phyloP scores from a whole-genome alignment of 1,140 invertebrate genomes.

The Habropoda laboriosa region DNA sequence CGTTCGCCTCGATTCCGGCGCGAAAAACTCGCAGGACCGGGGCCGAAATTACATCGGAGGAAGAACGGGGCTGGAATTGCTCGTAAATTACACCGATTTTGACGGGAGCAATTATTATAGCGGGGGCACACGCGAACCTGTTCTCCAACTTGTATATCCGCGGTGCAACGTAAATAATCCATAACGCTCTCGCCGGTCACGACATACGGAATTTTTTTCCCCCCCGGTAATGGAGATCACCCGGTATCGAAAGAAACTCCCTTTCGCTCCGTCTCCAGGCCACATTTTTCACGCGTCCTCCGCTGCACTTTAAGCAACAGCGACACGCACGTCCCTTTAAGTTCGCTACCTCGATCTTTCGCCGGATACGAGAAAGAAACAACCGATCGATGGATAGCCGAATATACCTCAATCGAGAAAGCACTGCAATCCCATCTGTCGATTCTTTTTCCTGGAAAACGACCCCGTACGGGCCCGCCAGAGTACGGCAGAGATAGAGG shows the following conservation, averaged over 20 bases:
- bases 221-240: slow-evolving; percentile 1
- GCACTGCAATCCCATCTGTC: background rate
- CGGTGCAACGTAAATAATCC: slow-evolving; percentile 5
- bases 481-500: too few species aligned
- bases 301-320: too few species aligned
- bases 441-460: background rate
- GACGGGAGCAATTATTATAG: slow-evolving; percentile 20
- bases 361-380: background rate
- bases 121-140: background rate
- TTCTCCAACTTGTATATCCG: background rate
- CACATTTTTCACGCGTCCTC: slow-evolving; percentile 19
- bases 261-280: background rate
- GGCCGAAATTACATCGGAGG: too few species aligned
- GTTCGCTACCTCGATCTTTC: background rate
- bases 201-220: background rate
- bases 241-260: background rate
- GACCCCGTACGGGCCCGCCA: background rate
- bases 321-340: too few species aligned
- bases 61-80: background rate
- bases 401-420: too few species aligned
- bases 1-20: too few species aligned
- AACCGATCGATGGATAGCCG: background rate
- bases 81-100: slow-evolving; percentile 36
- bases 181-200: background rate
- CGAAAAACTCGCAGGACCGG: too few species aligned